These are phyloP conservation scores for Chalcosyrphus nemorum DNA, from an alignment of 2,888 invertebrate genomes.

Conservation along the genomic window DNA sequence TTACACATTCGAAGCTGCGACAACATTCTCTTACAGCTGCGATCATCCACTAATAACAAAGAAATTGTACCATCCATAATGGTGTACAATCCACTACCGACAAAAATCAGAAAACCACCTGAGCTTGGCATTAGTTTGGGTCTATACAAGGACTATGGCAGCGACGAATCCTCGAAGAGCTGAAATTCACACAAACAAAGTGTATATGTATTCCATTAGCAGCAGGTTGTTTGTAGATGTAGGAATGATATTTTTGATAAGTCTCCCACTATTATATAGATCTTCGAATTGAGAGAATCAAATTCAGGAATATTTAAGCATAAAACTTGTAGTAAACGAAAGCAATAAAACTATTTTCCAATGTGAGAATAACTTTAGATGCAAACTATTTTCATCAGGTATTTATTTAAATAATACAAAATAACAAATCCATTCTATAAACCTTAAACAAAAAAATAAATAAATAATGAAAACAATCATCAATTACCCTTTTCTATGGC, in stretches of 20 bases:
- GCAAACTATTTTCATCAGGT: conserved; percentile 63
- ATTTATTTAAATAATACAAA: conserved; percentile 31
- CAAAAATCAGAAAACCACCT: conserved; percentile 76
- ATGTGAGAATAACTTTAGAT: conserved; percentile 44
- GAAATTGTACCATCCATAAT: conserved; percentile 48
- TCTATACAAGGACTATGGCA: conserved; percentile 65
- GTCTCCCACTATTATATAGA: neutral
- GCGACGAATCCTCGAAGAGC: conserved; percentile 62
- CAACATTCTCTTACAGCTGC: conserved; percentile 75
- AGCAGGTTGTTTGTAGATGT: conserved; percentile 18
- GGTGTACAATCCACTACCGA: conserved; percentile 77
- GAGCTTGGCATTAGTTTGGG: conserved; percentile 72
- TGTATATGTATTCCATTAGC: neutral
- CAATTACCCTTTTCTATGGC: conserved; percentile 55
- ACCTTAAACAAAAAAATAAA: conserved; percentile 2
- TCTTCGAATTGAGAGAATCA: conserved; percentile 24
- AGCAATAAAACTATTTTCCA: conserved; percentile 65
- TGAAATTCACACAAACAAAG: conserved; percentile 29
- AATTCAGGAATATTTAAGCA: conserved; percentile 56
- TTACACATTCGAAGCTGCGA: conserved; percentile 76
- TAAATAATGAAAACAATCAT: conserved; percentile 42
- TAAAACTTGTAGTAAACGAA: conserved; percentile 43
- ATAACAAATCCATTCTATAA: neutral
- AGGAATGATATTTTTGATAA: conserved; percentile 13
- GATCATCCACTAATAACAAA: conserved; percentile 59